A percentile compares a stretch with the other conserved stretches of the same genome.
These are phyloP conservation scores for Caenorhabditis briggsae DNA, from an alignment of 1,140 invertebrate genomes.

Conservation along the genomic window DNA sequence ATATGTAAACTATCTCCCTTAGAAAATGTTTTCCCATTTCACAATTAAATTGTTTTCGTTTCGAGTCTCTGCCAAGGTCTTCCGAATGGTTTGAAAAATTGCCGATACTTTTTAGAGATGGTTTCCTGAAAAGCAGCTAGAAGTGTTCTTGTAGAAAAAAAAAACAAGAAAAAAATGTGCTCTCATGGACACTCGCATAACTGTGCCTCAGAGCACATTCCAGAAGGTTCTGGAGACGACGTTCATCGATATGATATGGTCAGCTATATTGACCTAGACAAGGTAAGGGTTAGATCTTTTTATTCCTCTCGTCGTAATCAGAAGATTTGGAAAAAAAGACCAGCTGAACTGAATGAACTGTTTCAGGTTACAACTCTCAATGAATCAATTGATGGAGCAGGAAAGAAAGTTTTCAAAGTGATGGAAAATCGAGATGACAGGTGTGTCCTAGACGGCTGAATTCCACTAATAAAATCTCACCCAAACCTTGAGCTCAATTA, in stretches of 20 bases:
- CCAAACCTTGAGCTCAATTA: too few relatives aligned
- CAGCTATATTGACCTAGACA: conserved; percentile 48
- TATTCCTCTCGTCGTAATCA: too few relatives aligned
- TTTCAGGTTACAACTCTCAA: conserved; percentile 60
- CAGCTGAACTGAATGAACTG: not conserved
- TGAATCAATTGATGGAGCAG: conserved; percentile 51
- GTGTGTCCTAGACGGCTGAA: not conserved
- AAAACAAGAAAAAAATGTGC: not conserved
- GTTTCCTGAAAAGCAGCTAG: too few relatives aligned
- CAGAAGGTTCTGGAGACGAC: conserved; percentile 14
- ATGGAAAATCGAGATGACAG: conserved; percentile 56
- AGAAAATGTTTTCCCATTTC: too few relatives aligned
- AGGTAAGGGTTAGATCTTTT: not conserved
- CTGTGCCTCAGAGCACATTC: conserved; percentile 15
- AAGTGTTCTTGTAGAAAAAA: too few relatives aligned
- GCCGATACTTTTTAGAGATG: too few relatives aligned
- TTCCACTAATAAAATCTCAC: too few relatives aligned
- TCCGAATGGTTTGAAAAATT: too few relatives aligned
- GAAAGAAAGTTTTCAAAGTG: conserved; percentile 54
- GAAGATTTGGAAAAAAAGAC: too few relatives aligned
- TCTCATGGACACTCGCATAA: conserved; percentile 24
- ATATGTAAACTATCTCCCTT: too few relatives aligned
- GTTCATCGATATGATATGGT: conserved; percentile 47
- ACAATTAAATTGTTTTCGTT: too few relatives aligned
- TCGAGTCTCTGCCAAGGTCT: too few relatives aligned